Evolutionary conservation across 2,797 vertebrate species (phyloP).

Genomic region (Leontocebus nigricollis): DNA sequence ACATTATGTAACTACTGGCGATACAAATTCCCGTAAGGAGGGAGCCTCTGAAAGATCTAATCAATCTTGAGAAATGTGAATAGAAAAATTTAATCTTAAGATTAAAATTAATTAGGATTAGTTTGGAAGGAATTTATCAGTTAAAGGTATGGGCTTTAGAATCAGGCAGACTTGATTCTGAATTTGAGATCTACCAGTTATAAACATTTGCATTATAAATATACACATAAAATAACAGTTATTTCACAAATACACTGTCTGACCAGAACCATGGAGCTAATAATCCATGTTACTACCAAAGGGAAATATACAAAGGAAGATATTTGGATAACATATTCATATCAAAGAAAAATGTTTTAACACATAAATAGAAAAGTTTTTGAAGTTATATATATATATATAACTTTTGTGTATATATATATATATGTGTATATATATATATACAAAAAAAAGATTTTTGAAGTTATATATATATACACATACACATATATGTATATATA

Average conservation of each 20-base stretch:
- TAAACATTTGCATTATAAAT: neutral
- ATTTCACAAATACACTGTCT: neutral
- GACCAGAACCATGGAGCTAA: neutral
- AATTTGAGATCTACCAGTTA: neutral
- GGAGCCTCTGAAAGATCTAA: neutral
- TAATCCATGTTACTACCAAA: neutral
- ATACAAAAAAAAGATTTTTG: no score
- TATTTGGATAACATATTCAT: neutral
- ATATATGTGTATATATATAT: neutral
- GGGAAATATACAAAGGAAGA: neutral
- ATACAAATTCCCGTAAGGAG: neutral
- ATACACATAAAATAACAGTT: neutral
- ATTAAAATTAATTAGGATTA: conserved; percentile 24
- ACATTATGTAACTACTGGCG: neutral
- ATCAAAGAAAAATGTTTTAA: conserved; percentile 21
- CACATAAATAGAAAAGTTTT: conserved; percentile 1
- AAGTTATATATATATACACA: no score
- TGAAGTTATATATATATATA: neutral
- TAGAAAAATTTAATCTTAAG: conserved; percentile 21
- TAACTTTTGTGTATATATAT: neutral
- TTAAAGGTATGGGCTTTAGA: neutral
- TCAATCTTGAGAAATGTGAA: neutral
- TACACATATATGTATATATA: no score
- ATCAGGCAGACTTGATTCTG: neutral
- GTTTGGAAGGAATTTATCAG: neutral